Conservation (phyloP, 1,140 invertebrate genomes). For the Listronotus oregonensis region DNA sequence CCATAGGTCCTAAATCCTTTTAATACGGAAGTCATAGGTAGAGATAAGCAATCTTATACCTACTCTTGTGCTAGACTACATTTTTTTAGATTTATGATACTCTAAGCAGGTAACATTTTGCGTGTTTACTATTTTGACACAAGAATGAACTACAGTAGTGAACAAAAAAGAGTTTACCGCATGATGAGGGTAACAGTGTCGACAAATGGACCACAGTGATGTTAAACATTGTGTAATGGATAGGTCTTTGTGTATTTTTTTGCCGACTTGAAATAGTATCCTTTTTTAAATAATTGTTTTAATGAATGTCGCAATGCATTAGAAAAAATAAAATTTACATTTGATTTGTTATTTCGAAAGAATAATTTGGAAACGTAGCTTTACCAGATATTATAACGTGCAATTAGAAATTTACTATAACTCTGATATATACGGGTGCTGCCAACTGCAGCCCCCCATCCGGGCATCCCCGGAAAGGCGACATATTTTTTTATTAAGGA, state of each 20-base stretch:
- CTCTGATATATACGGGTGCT: too few species aligned
- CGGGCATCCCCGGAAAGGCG: too few species aligned
- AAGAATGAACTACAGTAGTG: conserved; percentile 22
- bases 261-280: too few species aligned
- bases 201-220: conserved; percentile 29
- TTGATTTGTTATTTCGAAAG: too few species aligned
- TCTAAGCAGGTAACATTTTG: conserved; percentile 9
- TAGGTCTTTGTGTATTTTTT: background rate
- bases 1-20: conserved; percentile 21
- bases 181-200: conserved; percentile 23
- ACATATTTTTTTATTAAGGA: too few species aligned
- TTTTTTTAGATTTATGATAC: background rate
- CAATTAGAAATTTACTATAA: too few species aligned
- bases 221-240: conserved; percentile 32
- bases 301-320: too few species aligned
- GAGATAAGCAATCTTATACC: conserved; percentile 3
- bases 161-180: conserved; percentile 32
- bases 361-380: too few species aligned
- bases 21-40: conserved; percentile 19
- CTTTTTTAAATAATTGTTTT: too few species aligned
- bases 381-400: too few species aligned
- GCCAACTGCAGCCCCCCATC: too few species aligned
- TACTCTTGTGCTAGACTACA: background rate
- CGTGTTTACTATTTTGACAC: conserved; percentile 10
- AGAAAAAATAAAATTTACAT: too few species aligned